Evolutionary conservation across 2,113 vertebrate genomes (phyloP), one percentile per base, ranked within the genome.

Genomic region (Cyprinodon variegatus): DNA sequence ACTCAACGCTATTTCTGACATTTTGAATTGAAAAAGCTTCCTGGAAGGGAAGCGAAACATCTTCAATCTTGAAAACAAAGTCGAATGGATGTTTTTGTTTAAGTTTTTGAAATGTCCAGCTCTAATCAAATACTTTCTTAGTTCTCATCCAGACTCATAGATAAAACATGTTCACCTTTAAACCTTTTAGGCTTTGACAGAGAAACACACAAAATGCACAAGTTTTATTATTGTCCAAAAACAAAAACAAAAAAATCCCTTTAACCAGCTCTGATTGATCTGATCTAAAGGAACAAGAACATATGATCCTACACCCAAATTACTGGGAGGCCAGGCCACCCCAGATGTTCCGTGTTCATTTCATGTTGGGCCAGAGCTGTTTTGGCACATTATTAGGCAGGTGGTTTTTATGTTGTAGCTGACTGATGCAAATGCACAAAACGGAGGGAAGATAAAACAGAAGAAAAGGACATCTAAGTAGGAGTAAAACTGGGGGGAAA

Each of bases 361-460:
- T 70, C 41, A 46, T 61, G 40, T 48, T 17, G 29, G 41, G 46
- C 43, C 70, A 62, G 59, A 62, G 70, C 10, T 46, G 57, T 46
- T 62, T 37, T 17, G 29, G 41, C 10, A 48, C 59, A 72, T 62
- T 48, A 62, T 4, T 61, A 62, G 11, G 4, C 59, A 62, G 70
- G 41, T 45, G 64, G 40, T 40, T 60, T 60, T 60, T 17, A 53
- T 68, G 68, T 45, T 61, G 68, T 57, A 61, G 39, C 39, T 43
- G 39, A 61, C 17, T 70, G 68, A 41, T 43, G 68, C 36, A 70
- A 43, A 70, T 36, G 57, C 57, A 61, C 57, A 43, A 61, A 59
- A 70, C 50, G 41, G 48, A 69, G 11, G 29, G 50, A 57, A 41
- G 57, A 45, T 29, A 41, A 60, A 70, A 70, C 57, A 41, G 12